Evolutionary conservation across 2,888 invertebrate genomes (phyloP), one percentile per base, ranked within the genome.

Genomic region (Dastarcus helophoroides): DNA sequence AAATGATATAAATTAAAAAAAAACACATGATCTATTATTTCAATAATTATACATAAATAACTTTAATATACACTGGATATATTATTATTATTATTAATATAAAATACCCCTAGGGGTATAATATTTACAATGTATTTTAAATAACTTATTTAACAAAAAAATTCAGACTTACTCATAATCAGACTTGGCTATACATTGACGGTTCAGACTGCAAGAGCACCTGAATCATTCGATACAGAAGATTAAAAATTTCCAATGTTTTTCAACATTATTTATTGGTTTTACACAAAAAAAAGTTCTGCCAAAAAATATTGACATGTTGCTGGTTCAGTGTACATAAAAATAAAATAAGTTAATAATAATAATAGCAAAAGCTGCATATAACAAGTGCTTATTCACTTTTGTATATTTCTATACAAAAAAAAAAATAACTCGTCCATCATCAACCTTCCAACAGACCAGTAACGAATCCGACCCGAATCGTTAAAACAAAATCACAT

Each of bases 121-220:
- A 35, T 44, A 46, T 52, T 46, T 54, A 51, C 48, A 55, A 47
- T 41, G n/a, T n/a, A 23, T 41, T 46, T 50, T 52, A 45, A 53
- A 53, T 53, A 52, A 52, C 53, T 52, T 54, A 54, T 40, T 48
- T 53, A 50, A 53, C 45, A 48, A 50, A 50, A 43, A 42, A 43
- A 48, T 57, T 59, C 58, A 57, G 58, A 57, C 58, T 59, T 56
- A 55, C 51, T 48, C 46, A n/a, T 45, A 48, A 56, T 58, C 59
- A 59, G 59, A 58, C 58, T 59, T 58, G n/a, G 55, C 56, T 54
- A 47, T 52, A 51, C 51, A 53, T 32, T 30, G 29, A 33, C 29
- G 30, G 29, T 29, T 15, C 13, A 8, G 24, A 6, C 7, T 23
- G n/a, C 19, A 17, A 17, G n/a, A 17, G n/a, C 12, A 33, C n/a